Evolutionary conservation across 30 jellyfish, hydroid and myxozoan species (phyloP), one percentile per base, ranked within the genome.

Genomic region (Hydractinia echinata): DNA sequence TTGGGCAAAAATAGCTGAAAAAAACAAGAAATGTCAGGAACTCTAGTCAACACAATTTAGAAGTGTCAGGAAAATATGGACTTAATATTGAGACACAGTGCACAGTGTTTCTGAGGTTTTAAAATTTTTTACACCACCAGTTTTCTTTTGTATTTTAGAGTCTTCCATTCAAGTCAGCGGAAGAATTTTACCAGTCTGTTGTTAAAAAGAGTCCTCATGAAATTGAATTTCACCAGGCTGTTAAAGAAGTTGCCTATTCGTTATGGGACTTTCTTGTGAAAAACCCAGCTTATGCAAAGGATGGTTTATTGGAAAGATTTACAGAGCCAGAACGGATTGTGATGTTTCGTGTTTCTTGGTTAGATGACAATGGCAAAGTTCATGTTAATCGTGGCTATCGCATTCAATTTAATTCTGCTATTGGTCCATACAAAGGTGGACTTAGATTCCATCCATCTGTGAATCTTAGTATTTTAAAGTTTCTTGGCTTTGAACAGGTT

Each of bases 401-500:
- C 6, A 86, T 89, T 56, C 95, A 89, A 73, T 89, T 89, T 89
- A 89, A 85, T 74, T 89, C 97, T 18, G 91, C 97, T 10, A 89
- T 89, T 66, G 97, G 97, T 20, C 97, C 97, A 21, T 89, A 85
- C 93, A 89, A 89, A 54, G 97, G 97, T 67, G 97, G 97, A 54
- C 82, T 89, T 49, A 74, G 97, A 53, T 89, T 89, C 71, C 97
- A 89, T 21, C 97, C 97, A 39, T 72, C 97, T 10, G 97, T 89
- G 72, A 89, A 79, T 61, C 81, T 89, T 8, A 89, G 97, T 83
- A 77, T 89, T 8, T 60, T 89, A 73, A 89, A 89, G 83, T 89
- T 89, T 80, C 95, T 89, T 67, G 97, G 86, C 53, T 89, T 89
- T 73, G 97, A 89, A 88, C 97, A 89, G 60, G 84, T 72, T 44